Evolutionary conservation across 2,113 vertebrate species (phyloP).

Genomic region (Zootoca vivipara): DNA sequence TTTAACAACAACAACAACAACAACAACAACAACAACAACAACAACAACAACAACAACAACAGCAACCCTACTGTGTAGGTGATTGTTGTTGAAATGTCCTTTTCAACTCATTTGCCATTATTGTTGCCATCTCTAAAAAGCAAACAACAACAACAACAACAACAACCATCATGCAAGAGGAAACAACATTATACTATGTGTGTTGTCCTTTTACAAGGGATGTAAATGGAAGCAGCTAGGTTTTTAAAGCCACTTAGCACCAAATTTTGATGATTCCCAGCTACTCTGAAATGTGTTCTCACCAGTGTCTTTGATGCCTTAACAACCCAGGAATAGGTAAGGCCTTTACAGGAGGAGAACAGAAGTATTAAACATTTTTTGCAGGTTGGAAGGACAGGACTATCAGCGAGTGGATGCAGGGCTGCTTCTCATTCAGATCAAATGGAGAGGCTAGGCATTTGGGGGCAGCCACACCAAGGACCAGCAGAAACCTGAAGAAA

Average conservation of each 20-base stretch:
- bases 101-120: background rate
- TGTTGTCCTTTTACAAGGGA: background rate
- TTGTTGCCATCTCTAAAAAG: background rate
- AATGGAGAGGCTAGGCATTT: background rate
- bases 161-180: too few relatives aligned
- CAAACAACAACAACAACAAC: too few relatives aligned
- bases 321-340: background rate
- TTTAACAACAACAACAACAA: too few relatives aligned
- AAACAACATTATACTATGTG: background rate
- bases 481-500: too few relatives aligned
- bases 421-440: background rate
- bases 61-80: constrained; percentile 43
- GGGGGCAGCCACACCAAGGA: background rate
- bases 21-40: too few relatives aligned
- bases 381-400: too few relatives aligned
- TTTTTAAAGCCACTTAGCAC: background rate
- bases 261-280: background rate
- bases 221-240: background rate
- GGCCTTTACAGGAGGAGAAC: background rate
- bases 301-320: too few relatives aligned
- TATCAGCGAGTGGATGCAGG: background rate
- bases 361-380: background rate
- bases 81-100: constrained; percentile 2
- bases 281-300: background rate
- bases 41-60: too few relatives aligned